These are phyloP conservation scores for Hymenochirus boettgeri DNA, from an alignment of 2,113 vertebrate species.

Conservation along the genomic window DNA sequence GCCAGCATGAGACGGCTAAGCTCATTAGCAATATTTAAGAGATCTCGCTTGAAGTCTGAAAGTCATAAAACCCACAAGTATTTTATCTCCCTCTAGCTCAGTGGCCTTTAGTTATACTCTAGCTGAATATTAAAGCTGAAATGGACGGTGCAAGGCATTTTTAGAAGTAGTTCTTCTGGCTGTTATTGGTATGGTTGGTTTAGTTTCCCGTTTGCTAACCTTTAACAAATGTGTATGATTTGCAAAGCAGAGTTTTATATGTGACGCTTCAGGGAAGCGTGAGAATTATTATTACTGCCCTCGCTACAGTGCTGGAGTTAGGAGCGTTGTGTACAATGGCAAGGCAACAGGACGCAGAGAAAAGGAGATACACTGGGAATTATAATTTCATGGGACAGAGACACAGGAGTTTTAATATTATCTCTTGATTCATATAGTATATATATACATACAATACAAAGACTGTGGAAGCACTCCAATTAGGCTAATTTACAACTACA, in stretches of 20 bases:
- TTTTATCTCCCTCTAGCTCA: constrained; percentile 70
- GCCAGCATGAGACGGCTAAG: constrained; percentile 61
- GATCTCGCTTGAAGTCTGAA: constrained; percentile 68
- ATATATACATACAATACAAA: no score
- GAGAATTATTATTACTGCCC: constrained; percentile 39
- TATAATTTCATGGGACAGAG: no score
- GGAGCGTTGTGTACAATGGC: constrained; percentile 14
- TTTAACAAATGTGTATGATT: constrained; percentile 68
- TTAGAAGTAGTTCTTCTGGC: constrained; percentile 72
- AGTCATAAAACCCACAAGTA: constrained; percentile 69
- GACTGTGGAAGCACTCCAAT: no score
- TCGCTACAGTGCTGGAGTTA: constrained; percentile 47
- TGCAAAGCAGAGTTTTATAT: constrained; percentile 54
- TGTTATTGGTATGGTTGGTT: constrained; percentile 82
- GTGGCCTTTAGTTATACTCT: constrained; percentile 71
- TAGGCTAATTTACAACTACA: no score
- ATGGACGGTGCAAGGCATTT: constrained; percentile 63
- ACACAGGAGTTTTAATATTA: no score
- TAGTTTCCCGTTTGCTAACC: constrained; percentile 78
- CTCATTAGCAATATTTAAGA: constrained; percentile 79
- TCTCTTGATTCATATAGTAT: no score
- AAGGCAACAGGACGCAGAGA: no score
- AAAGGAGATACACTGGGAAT: constrained; percentile 46
- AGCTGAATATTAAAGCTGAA: constrained; percentile 74
- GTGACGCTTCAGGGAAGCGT: constrained; percentile 53